A percentile compares a stretch with the other conserved stretches of the same genome.
Evolutionary conservation across 2,888 invertebrate species (phyloP).

Genomic region (Acanthococcus lagerstroemiae): DNA sequence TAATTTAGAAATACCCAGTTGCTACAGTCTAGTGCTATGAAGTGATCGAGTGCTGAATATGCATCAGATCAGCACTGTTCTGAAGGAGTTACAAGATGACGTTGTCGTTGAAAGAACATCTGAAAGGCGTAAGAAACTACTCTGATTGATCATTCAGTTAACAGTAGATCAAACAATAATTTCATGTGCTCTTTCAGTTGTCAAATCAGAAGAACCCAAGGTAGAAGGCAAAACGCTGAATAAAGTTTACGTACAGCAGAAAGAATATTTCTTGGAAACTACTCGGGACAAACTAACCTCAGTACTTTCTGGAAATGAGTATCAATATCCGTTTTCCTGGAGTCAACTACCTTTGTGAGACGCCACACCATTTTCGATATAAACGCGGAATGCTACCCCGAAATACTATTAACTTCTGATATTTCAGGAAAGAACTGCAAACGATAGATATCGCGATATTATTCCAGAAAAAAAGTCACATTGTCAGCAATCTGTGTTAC

Average conservation of each 20-base stretch:
- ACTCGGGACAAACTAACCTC: constrained; percentile 4
- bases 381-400: too few species aligned
- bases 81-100: constrained; percentile 24
- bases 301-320: neutral
- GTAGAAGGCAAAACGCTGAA: constrained; percentile 1
- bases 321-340: neutral
- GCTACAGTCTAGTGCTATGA: too few species aligned
- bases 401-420: too few species aligned
- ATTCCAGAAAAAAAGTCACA: constrained; percentile 14
- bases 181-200: neutral
- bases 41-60: too few species aligned
- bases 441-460: constrained; percentile 10
- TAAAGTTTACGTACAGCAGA: constrained; percentile 17
- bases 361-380: too few species aligned
- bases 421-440: neutral
- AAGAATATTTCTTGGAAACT: constrained; percentile 12
- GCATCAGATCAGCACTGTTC: constrained; percentile 10
- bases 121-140: neutral
- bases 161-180: neutral
- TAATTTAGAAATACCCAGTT: too few species aligned
- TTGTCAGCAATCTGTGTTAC: constrained; percentile 21
- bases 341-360: constrained; percentile 11
- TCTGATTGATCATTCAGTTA: neutral
- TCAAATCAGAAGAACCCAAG: neutral
- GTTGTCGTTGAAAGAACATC: neutral